Conservation (phyloP, 2,888 invertebrate genomes). For the Hartigia nigra region DNA sequence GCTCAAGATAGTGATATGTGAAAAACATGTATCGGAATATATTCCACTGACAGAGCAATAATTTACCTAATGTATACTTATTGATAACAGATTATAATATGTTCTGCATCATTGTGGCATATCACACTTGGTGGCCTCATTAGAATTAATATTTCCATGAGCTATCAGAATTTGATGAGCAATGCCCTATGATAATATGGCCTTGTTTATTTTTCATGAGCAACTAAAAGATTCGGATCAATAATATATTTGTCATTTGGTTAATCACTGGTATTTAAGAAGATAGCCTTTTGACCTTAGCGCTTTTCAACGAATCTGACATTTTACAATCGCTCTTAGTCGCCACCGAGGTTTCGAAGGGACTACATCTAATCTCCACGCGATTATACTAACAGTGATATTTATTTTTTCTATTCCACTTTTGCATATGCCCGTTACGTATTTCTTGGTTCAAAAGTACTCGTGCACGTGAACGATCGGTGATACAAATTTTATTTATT, state of each 20-base stretch:
- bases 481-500: not conserved
- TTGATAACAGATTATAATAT: not conserved
- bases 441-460: not conserved
- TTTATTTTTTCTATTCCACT: not conserved
- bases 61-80: not conserved
- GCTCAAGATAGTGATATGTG: not conserved
- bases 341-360: conserved; percentile 42
- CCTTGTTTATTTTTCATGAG: conserved; percentile 28
- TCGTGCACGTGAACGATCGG: conserved; percentile 4
- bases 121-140: not conserved
- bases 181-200: conserved; percentile 9
- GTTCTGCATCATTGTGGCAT: not conserved
- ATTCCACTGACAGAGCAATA: not conserved
- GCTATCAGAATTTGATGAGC: conserved; percentile 11
- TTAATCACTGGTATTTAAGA: conserved; percentile 31
- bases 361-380: not conserved
- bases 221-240: conserved; percentile 44
- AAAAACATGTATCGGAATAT: too few species aligned
- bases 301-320: conserved; percentile 37
- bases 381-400: not conserved
- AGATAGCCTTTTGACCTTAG: conserved; percentile 52
- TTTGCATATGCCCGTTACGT: not conserved
- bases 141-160: conserved; percentile 20
- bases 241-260: conserved; percentile 29
- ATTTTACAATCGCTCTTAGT: conserved; percentile 46